Evolutionary conservation across 30 jellyfish, hydroid and myxozoan genomes (phyloP), one percentile per base, ranked within the genome.

Genomic region (Pseudorhiza aurosa): DNA sequence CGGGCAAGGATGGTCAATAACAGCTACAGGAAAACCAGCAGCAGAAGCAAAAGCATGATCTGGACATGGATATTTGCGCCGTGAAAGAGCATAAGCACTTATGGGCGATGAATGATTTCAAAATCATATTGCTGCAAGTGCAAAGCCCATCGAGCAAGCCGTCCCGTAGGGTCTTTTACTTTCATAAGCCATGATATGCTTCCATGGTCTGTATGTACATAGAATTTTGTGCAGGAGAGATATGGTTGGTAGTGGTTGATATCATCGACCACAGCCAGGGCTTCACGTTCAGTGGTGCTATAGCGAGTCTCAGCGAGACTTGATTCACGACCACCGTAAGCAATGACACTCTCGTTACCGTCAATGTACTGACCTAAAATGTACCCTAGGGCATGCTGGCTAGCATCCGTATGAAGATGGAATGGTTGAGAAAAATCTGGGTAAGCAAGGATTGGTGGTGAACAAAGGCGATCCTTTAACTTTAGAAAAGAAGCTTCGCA

Each of bases 201-300:
- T 18, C 67, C 62, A 26, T 76, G 88, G 88, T 76, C 88, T 1
- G 88, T 57, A 58, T 76, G 82, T 5, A 76, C 68, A 29, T 3
- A 1, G 31, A 76, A 56, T 0, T 60, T 33, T 12, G 42, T 29
- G 39, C 91, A 85, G 30, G 12, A 65, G 14, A 79, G 65, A 46
- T 60, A 79, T 2, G 70, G 85, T 47, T 65, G 87, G 59, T 50
- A 80, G 12, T 33, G 45, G 35, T 69, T 82, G 19, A 82, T 68
- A 4, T 81, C 94, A 24, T 69, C 69, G 4, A 68, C 87, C 19
- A 55, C 87, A 21, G 88, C 88, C 17, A 83, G 65, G 8, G 95
- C 95, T 60, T 83, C 83, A 17, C 78, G 31, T 45, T 57, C 88
- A 5, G 81, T 50, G 15, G 94, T 58, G 77, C 94, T 53, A 55